Evolutionary conservation across 64 coral and sea anemone species (phyloP), one percentile per base, ranked within the genome.

Genomic region (Porites australiensis): DNA sequence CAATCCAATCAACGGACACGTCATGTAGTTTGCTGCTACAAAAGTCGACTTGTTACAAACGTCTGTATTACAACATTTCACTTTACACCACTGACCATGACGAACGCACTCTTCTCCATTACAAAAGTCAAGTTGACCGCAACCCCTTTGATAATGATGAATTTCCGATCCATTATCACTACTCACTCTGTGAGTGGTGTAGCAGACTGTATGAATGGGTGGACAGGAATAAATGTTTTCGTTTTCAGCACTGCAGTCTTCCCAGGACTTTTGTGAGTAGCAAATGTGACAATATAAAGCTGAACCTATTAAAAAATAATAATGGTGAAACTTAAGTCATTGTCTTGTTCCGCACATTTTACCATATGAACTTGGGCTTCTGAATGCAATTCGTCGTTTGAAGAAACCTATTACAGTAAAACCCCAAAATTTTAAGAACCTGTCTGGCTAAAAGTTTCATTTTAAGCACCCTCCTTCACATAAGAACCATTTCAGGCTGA

Each of bases 241-340:
- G 5, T 43, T 44, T 3, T 55, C 13, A 43, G 20, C 57, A 57
- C 5, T 3, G 18, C 77, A 80, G 21, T 80, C 57, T 60, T 10
- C 22, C 77, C 77, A 80, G 22, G 77, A 80, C n/a, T 80, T 60
- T 9, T 37, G 9, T 4, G 77, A 60, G n/a, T 13, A 0, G 61
- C 77, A 80, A 60, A 60, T 23, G 77, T 80, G 5, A 55, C 77
- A 80, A 5, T 59, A 18, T 13, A 80, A 55, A 9, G 53, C 77
- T 14, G 18, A 3, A 60, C 53, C 77, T 80, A 37, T 37, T 37
- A 23, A 43, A 80, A 19, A 80, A 16, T 18, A 15, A 13, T 50
- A 45, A 58, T 19, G 18, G 18, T 37, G 27, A 37, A 37, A 37
- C 62, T 14, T 2, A 18, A 14, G 18, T 14, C 4, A 64, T 4